Evolutionary conservation across 2,113 vertebrate genomes (phyloP), one percentile per base, ranked within the genome.

Genomic region (Periophthalmus modestus): DNA sequence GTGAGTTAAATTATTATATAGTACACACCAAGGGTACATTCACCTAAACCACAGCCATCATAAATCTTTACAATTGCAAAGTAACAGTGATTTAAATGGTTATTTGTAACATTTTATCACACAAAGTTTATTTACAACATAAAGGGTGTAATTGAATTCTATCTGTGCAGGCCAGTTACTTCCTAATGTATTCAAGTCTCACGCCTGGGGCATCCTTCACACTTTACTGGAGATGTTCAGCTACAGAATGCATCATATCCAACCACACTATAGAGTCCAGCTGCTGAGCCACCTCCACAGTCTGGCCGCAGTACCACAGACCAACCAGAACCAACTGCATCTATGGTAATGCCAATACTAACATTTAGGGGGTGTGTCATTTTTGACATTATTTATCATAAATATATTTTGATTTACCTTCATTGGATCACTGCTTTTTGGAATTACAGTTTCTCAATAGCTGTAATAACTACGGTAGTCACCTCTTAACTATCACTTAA

Each of bases 191-290:
- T 99, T 98, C 72, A 99, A 98, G 85, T 99, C 95, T 69, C 96
- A 99, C 0, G 96, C 97, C 0, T 99, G 97, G 98, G 97, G 98
- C 43, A 99, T 99, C 87, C 92, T 99, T 78, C 97, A 99, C 86
- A 99, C 98, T 0, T 89, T 99, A 5, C 94, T 99, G 69, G 97
- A 99, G 92, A 99, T 98, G 97, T 99, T 99, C 82, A 99, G 98
- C 91, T 99, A 99, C 89, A 94, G 97, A 71, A 99, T 99, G 98
- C 97, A 99, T 78, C 97, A 99, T 88, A 98, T 99, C 78, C 97
- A 98, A 90, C 98, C 97, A 1, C 98, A 99, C 81, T 99, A 99
- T 89, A 89, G 97, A 69, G 96, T 99, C 54, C 97, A 99, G 89
- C 95, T 99, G 10, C 93, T 99, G 63, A 98, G 97, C 75, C 96